Evolutionary conservation across 30 jellyfish, hydroid and myxozoan genomes (phyloP).

Genomic region (Calvadosia cruxmelitensis): DNA sequence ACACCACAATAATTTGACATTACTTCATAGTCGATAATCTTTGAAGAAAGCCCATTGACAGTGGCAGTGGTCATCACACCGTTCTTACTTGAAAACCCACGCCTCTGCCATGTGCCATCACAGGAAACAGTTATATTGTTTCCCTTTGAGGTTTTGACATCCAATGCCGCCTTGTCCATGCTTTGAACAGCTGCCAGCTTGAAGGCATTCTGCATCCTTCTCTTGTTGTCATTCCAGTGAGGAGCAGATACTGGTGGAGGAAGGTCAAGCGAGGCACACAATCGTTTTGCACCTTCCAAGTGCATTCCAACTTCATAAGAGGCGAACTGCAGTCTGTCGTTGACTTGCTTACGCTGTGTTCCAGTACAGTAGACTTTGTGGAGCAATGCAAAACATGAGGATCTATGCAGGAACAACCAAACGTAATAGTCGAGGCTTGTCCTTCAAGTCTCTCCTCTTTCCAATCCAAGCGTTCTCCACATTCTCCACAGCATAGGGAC

Average conservation of each 20-base stretch:
- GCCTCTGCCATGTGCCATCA: too few relatives aligned
- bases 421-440: too few relatives aligned
- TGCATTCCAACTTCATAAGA: constrained; percentile 10
- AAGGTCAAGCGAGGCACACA: constrained; percentile 17
- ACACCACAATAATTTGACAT: neutral
- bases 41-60: constrained; percentile 18
- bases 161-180: constrained; percentile 7
- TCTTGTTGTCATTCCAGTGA: constrained; percentile 11
- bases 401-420: too few relatives aligned
- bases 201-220: constrained; percentile 9
- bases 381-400: too few relatives aligned
- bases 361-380: too few relatives aligned
- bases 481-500: too few relatives aligned
- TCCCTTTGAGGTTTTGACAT: neutral
- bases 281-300: constrained; percentile 16
- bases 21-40: too few relatives aligned
- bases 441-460: too few relatives aligned
- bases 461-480: too few relatives aligned
- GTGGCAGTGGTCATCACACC: constrained; percentile 23
- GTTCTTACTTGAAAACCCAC: constrained; percentile 23
- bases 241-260: constrained; percentile 13
- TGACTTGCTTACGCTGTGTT: too few relatives aligned
- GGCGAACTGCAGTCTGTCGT: too few relatives aligned
- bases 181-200: constrained; percentile 4
- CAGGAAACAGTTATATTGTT: constrained; percentile 18